Evolutionary conservation across 2,797 vertebrate species (phyloP).

Genomic region (Rhynchotus rufescens): DNA sequence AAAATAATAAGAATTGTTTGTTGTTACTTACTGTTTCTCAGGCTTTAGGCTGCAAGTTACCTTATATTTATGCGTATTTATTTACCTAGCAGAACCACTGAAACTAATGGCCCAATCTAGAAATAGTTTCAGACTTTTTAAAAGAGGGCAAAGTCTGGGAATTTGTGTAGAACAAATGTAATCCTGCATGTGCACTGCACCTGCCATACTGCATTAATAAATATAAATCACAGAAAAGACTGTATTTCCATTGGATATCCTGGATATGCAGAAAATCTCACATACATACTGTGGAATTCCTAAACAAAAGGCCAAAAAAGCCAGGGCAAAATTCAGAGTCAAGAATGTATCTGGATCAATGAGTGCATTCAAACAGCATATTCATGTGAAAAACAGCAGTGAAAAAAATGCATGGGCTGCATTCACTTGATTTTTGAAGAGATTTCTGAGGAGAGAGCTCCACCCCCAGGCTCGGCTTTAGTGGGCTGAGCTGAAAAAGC

Average conservation of each 20-base stretch:
- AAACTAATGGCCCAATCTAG: background rate
- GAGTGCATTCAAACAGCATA: background rate
- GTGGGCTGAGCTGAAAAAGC: background rate
- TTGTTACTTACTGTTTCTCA: background rate
- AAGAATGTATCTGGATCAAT: background rate
- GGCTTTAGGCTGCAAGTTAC: background rate
- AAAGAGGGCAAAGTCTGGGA: background rate
- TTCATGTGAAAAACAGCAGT: background rate
- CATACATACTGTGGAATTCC: background rate
- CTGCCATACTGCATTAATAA: background rate
- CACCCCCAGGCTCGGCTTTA: background rate
- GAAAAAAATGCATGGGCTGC: background rate
- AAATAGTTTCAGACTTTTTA: background rate
- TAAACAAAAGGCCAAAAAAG: conserved; percentile 21
- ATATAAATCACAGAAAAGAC: background rate
- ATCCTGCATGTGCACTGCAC: background rate
- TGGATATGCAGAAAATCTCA: background rate
- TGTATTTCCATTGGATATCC: background rate
- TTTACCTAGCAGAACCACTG: background rate
- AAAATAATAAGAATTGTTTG: background rate
- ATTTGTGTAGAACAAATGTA: background rate
- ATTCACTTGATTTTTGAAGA: conserved; percentile 1
- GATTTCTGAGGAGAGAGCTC: background rate
- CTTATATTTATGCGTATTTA: background rate
- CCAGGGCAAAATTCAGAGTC: background rate